Evolutionary conservation across 2,113 vertebrate species (phyloP), one percentile per base, ranked within the genome.

Genomic region (Poecilia latipinna): DNA sequence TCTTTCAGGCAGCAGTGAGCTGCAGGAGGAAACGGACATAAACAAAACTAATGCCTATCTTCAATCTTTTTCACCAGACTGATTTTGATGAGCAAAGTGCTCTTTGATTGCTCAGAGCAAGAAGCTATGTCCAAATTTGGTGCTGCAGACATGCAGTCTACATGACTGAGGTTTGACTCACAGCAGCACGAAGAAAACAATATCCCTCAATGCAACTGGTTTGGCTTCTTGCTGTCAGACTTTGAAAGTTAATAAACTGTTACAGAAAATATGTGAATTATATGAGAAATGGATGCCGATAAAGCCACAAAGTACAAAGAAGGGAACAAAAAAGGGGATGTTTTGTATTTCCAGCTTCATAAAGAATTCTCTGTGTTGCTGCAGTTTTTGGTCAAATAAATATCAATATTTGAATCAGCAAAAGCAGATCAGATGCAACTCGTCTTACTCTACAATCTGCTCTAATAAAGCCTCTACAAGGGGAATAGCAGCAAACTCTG

Each of bases 91-190:
- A 75, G 64, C 60, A 48, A 61, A 74, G 57, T 37, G 62, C 65
- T 72, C 60, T 82, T 86, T 83, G 75, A 85, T 84, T 79, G 72
- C 80, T 80, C 74, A 70, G 60, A 77, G 70, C 1, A 61, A 75
- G 51, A 57, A 80, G 39, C 31, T 32, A 3, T 4, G 39, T 72
- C 86, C 89, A 87, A 82, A 87, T 89, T 84, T 82, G 90, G 89
- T 70, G 71, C 22, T 82, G 78, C 80, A 84, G 78, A 42, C 62
- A 22, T 35, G 17, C 31, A 3, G 84, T 39, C 81, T 70, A 4
- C 89, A 87, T 89, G 12, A 81, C 82, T 81, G 77, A 82, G 75
- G 19, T 78, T 63, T 87, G 88, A 92, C 84, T 92, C 88, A 92
- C 79, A 31, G 73, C 75, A 68, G 75, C 74, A 42, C 1, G 72